Percentiles rank a stretch among this genome's conserved stretches.
These are phyloP conservation scores for Lasioglossum vierecki DNA, from an alignment of 2,888 invertebrate genomes.

Conservation along the genomic window DNA sequence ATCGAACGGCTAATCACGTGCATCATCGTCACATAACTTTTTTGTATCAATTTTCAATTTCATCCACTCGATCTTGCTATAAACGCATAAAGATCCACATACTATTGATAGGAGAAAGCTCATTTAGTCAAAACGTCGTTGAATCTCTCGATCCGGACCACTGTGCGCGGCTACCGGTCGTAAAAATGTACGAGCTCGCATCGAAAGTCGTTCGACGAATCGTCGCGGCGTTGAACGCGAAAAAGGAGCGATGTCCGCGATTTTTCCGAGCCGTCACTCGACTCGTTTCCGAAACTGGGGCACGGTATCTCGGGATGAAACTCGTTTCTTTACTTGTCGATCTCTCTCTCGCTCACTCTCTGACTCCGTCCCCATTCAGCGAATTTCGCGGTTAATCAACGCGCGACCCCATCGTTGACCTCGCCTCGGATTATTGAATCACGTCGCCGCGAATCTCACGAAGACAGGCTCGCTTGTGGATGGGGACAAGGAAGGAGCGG, in stretches of 20 bases:
- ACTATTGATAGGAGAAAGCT: no score
- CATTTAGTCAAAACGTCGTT: no score
- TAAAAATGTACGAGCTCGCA: not conserved
- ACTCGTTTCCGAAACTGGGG: conserved; percentile 35
- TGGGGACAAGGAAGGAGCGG: not conserved
- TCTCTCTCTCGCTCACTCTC: not conserved
- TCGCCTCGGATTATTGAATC: conserved; percentile 73
- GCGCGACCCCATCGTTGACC: conserved; percentile 68
- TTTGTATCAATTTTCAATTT: no score
- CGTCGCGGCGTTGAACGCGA: not conserved
- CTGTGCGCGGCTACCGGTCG: not conserved
- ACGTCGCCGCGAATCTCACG: conserved; percentile 23
- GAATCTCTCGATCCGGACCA: no score
- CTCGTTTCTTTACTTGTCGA: not conserved
- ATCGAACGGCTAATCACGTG: not conserved
- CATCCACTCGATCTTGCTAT: no score
- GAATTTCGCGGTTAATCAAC: conserved; percentile 70
- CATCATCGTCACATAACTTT: no score
- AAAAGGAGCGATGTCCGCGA: conserved; percentile 10
- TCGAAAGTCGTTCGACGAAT: conserved; percentile 2
- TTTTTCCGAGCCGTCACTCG: conserved; percentile 24
- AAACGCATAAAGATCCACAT: no score
- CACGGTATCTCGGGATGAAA: conserved; percentile 44
- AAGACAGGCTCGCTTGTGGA: not conserved
- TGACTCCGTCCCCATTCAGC: not conserved